Conservation (phyloP, 2,888 invertebrate genomes). For the Cenopis cana region DNA sequence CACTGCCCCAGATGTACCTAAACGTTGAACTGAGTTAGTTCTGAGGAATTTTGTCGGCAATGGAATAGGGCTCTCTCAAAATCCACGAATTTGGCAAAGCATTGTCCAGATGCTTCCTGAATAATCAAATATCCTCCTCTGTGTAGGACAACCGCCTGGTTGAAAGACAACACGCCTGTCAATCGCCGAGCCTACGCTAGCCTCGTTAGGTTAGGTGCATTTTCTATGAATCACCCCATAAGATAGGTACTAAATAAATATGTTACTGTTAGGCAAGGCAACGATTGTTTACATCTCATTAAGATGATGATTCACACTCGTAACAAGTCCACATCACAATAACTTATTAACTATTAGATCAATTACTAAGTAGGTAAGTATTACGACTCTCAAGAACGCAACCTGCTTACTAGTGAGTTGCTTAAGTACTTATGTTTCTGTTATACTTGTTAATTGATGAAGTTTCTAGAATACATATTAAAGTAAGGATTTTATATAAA, state of each 20-base stretch:
- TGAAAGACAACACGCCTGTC: no score
- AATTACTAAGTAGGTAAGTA: conserved; percentile 12
- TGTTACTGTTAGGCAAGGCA: conserved; percentile 4
- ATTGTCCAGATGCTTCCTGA: no score
- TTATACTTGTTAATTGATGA: not conserved
- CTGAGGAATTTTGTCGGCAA: no score
- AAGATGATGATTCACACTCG: conserved; percentile 6
- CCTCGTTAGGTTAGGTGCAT: no score
- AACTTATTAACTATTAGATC: conserved; percentile 2
- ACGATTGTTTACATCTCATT: conserved; percentile 21
- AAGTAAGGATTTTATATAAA: not conserved
- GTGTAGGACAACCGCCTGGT: no score
- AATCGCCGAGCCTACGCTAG: no score
- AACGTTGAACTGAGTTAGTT: no score
- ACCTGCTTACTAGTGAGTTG: not conserved
- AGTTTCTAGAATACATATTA: not conserved
- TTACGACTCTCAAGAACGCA: not conserved
- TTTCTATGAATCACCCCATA: not conserved
- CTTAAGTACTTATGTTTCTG: not conserved
- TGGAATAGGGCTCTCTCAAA: no score
- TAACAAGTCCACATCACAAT: conserved; percentile 30
- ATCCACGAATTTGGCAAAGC: no score
- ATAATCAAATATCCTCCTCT: no score
- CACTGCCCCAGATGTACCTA: no score
- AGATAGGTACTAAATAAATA: not conserved